Evolutionary conservation across 2,888 invertebrate species (phyloP).

Genomic region (Calameuta idolon): DNA sequence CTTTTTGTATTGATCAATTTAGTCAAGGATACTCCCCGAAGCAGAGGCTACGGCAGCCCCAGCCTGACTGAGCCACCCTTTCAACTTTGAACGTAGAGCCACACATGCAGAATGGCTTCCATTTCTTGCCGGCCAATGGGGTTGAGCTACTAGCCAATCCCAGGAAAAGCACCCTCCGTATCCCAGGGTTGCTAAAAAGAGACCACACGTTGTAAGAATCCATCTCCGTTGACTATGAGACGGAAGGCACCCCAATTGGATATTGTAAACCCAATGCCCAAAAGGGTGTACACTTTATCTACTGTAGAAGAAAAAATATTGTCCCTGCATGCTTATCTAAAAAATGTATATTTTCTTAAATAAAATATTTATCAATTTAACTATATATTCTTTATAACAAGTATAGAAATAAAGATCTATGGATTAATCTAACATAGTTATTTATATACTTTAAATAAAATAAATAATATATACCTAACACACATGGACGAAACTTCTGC

Average conservation of each 20-base stretch:
- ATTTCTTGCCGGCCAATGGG: conserved; percentile 44
- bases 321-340: conserved; percentile 25
- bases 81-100: conserved; percentile 26
- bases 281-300: conserved; percentile 38
- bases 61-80: conserved; percentile 42
- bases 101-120: conserved; percentile 38
- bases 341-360: background rate
- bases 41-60: conserved; percentile 26
- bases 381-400: background rate
- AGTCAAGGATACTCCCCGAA: conserved; percentile 13
- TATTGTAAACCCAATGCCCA: conserved; percentile 47
- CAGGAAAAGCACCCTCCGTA: conserved; percentile 41
- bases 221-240: conserved; percentile 41
- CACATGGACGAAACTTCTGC: conserved; percentile 45
- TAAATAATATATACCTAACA: conserved; percentile 11
- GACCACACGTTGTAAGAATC: conserved; percentile 36
- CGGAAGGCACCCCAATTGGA: conserved; percentile 44
- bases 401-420: conserved; percentile 6
- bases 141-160: conserved; percentile 47
- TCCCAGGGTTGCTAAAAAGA: conserved; percentile 47
- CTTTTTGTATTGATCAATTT: background rate
- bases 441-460: conserved; percentile 8
- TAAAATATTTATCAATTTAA: background rate
- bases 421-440: conserved; percentile 1
- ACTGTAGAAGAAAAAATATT: conserved; percentile 40